A percentile compares a stretch with the other conserved stretches of the same genome.
Evolutionary conservation across 2,888 invertebrate species (phyloP).

Genomic region (Petrolisthes cinctipes): DNA sequence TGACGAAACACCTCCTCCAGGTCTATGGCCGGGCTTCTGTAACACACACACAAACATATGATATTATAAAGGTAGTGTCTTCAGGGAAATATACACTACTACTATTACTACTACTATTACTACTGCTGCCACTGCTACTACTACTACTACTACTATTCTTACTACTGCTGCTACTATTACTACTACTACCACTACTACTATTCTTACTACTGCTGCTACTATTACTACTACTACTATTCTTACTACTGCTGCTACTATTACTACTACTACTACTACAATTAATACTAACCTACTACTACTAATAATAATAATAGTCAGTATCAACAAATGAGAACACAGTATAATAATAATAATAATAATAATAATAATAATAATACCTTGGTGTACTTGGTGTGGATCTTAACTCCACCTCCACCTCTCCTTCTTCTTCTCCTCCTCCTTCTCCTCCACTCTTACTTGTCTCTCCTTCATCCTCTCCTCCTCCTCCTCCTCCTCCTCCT

Average conservation of each 20-base stretch:
- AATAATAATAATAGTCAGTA: too few species aligned
- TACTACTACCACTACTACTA: not conserved
- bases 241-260: not conserved
- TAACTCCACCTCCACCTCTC: conserved; percentile 17
- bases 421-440: not conserved
- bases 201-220: not conserved
- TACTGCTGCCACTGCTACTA: not conserved
- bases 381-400: conserved; percentile 5
- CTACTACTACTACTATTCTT: not conserved
- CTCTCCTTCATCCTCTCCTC: not conserved
- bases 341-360: too few species aligned
- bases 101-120: not conserved
- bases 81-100: not conserved
- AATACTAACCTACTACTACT: too few species aligned
- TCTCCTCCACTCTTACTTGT: not conserved
- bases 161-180: not conserved
- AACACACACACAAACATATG: not conserved
- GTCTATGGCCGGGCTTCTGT: conserved; percentile 63
- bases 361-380: not conserved
- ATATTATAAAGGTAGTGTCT: too few species aligned
- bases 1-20: conserved; percentile 58
- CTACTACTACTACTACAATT: not conserved
- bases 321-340: too few species aligned
- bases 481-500: not conserved
- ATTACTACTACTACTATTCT: not conserved